Base-by-base conservation (phyloP, 2,888 invertebrate species). In the Cheilosia scutellata region DNA sequence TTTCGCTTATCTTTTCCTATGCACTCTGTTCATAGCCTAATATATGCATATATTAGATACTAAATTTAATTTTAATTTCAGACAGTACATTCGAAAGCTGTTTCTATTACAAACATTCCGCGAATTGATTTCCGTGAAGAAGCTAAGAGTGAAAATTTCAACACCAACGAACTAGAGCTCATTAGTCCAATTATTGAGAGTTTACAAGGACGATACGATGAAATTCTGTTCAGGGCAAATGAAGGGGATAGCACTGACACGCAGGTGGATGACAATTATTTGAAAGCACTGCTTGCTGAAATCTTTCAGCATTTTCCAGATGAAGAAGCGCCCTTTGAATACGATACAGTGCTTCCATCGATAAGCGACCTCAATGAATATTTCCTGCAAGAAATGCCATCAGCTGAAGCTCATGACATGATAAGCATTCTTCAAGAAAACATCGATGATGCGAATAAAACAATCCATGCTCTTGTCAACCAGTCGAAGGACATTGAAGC, bases 401-500 rank as follows among this genome's bases (percentile, higher is more conserved):
- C 44, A 1, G 53, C 25, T 11, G 83, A 83, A 58, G 44, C 33
- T 2, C 33, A n/a, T 6, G 83, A 83, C 33, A 63, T 83, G 68
- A 47, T 63, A 37, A 62, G 70, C 6, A 74, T 79, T 42, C 51
- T 79, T 25, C 49, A 74, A 53, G 83, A 83, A 9, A 68, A 57
- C 44, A 51, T 74, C 7, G 37, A 57, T 20, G 62, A 83, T 4
- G 83, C 79, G 0, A 16, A n/a, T 0, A 0, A 51, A 5, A 31
- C 57, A 33, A 63, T 83, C 11, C 29, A 65, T 25, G 16, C 27
- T 7, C 20, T 83, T 2, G 49, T 83, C 2, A 29, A 49, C 1
- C 37, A 42, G 1, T 74, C 68, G 4, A 57, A 57, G 5, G 31
- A 65, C 51, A 58, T 51, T 11, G 68, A 62, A 53, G 58, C 16